Evolutionary conservation across 2,113 vertebrate species (phyloP), one percentile per base, ranked within the genome.

Genomic region (Mohoua ochrocephala): DNA sequence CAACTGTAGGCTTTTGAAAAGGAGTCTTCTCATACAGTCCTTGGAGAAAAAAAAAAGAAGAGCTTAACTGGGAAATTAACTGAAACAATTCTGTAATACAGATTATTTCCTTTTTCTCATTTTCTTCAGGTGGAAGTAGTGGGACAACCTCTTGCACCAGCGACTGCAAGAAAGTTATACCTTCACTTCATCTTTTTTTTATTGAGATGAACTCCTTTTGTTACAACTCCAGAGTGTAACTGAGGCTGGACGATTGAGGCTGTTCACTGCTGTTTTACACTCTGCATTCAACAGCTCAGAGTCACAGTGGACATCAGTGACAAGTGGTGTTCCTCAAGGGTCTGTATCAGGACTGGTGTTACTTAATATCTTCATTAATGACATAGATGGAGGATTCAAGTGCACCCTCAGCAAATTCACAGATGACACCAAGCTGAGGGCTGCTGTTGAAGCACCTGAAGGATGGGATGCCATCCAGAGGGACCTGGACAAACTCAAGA

Each of bases 81-180:
- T 2, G n/a, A 64, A 64, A 77, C 7, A 37, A 15, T n/a, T 67
- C 23, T 68, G 26, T 52, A 33, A n/a, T 13, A 18, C 3, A 42
- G 57, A 64, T 49, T 35, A 44, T 31, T 84, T 21, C 5, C 20
- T 60, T 23, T 52, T 87, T 31, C 41, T 84, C 24, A 12, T 30
- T 10, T 50, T 65, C 44, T 57, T 49, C 28, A 73, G 26, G 15
- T 42, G 37, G 44, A 57, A 50, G 12, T 27, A 50, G 10, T 45
- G 45, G 20, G 53, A 63, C 63, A 61, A 8, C 30, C 21, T 82
- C 22, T 37, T 81, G 39, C 37, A 61, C 13, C 57, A 75, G 14
- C 0, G 0, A 44, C 41, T 73, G 49, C 0, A 2, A 61, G 41
- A 64, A 82, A 76, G 41, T 50, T n/a, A 15, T 8, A 41, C 14